Evolutionary conservation across 2,888 invertebrate species (phyloP), one percentile per base, ranked within the genome.

Genomic region (Sphecodes monilicornis): DNA sequence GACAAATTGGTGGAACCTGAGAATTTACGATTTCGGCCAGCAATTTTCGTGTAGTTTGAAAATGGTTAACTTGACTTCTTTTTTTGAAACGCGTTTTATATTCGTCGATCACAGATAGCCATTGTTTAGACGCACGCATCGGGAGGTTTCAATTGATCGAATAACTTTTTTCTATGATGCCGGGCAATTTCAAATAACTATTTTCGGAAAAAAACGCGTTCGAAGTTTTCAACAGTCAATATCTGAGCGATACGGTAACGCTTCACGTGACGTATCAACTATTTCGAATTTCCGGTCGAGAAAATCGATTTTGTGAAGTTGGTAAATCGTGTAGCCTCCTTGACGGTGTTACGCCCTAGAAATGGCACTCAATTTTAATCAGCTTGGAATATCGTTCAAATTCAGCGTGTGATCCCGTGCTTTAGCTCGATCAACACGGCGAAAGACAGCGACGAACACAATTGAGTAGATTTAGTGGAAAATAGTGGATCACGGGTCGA

Each of bases 401-500:
- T 36, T 39, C 39, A 68, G n/a, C 13, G 11, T 68, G 36, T n/a
- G n/a, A 16, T 41, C 39, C n/a, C 39, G 39, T 22, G 32, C 32
- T 22, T 18, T 13, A n/a, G 39, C 13, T 68, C 13, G 68, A 68
- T 68, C 39, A 39, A 39, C 36, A 39, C 36, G 68, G 39, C 39
- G 36, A 39, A 68, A 39, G 39, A 68, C 68, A 68, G n/a, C 13
- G 68, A 39, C 39, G 68, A 68, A n/a, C 39, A 39, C 36, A 39
- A 68, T 68, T 39, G 39, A 68, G 68, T 39, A 68, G 39, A 68
- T 68, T 66, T 32, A 36, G 66, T 36, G 36, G 66, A 66, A 66
- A 66, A 66, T 66, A 66, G 66, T 18, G 66, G 66, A 66, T 66
- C 36, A 18, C 66, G 22, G 66, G 18, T 26, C 60, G 32, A 8